phyloP scores from a whole-genome alignment of 1,140 invertebrate genomes.

The Pseudomyrmex gracilis region DNA sequence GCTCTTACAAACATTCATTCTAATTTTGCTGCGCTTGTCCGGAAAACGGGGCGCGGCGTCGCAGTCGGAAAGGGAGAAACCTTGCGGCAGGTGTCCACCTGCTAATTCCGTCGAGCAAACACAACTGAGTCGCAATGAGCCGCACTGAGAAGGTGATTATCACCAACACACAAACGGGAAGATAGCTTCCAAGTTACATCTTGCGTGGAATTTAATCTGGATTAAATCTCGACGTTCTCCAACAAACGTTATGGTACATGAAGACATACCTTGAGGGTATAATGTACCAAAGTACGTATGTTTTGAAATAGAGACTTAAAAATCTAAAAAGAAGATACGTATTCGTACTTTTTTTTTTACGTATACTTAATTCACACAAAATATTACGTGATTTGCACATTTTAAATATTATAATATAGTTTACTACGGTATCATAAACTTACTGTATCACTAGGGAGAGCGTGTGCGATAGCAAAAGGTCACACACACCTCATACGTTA shows the following conservation, averaged over 20 bases:
- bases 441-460: neutral
- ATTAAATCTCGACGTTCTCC: conserved; percentile 9
- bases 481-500: conserved; percentile 21
- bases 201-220: conserved; percentile 16
- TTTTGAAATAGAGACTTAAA: too few relatives aligned
- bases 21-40: conserved; percentile 59
- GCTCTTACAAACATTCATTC: conserved; percentile 70
- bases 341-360: too few relatives aligned
- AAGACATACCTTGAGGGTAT: too few relatives aligned
- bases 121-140: conserved; percentile 42
- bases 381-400: too few relatives aligned
- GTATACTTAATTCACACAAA: too few relatives aligned
- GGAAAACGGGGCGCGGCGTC: conserved; percentile 4
- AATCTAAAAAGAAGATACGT: too few relatives aligned
- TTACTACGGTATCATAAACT: neutral
- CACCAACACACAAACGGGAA: conserved; percentile 12
- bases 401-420: neutral
- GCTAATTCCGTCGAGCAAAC: conserved; percentile 68
- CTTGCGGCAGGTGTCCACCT: conserved; percentile 64
- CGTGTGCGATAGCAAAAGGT: neutral
- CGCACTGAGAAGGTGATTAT: conserved; percentile 41
- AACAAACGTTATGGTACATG: too few relatives aligned
- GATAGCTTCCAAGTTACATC: conserved; percentile 24
- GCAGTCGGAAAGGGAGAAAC: conserved; percentile 10
- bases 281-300: too few relatives aligned